Conservation (phyloP, 2,888 invertebrate genomes). For the Shargacucullia verbasci region DNA sequence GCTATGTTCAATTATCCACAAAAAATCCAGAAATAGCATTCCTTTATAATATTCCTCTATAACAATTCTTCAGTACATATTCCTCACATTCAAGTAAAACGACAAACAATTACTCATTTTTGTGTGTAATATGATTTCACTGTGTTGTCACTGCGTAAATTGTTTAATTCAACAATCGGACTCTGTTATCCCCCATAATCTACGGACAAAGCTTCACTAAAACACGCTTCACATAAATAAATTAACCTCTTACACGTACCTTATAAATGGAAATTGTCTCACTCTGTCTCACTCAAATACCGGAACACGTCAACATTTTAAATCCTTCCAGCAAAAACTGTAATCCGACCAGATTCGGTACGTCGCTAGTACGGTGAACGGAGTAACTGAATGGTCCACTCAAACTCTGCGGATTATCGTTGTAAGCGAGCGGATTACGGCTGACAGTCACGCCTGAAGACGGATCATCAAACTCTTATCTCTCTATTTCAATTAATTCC, state of each 20-base stretch:
- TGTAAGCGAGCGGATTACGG: conserved; percentile 58
- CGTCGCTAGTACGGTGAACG: conserved; percentile 22
- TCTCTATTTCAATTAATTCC: conserved; percentile 60
- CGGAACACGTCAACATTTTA: conserved; percentile 54
- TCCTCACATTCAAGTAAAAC: not conserved
- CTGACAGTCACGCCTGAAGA: conserved; percentile 58
- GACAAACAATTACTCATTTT: not conserved
- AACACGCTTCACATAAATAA: conserved; percentile 46
- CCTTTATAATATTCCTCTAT: no score
- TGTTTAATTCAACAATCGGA: conserved; percentile 29
- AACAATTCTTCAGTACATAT: no score
- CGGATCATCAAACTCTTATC: conserved; percentile 55
- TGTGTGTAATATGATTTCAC: no score
- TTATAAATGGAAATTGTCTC: conserved; percentile 42
- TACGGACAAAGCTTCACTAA: conserved; percentile 23
- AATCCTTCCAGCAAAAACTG: conserved; percentile 56
- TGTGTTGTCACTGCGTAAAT: conserved; percentile 8
- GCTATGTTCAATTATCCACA: conserved; percentile 1
- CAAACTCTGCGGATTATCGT: conserved; percentile 55
- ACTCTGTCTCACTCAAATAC: conserved; percentile 48
- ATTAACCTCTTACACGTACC: conserved; percentile 52
- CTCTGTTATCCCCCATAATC: conserved; percentile 31
- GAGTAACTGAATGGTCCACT: conserved; percentile 47
- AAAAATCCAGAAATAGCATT: not conserved
- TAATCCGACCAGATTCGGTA: conserved; percentile 48